These are phyloP conservation scores for Camponotus pennsylvanicus DNA, from an alignment of 1,140 invertebrate species.

Conservation along the genomic window DNA sequence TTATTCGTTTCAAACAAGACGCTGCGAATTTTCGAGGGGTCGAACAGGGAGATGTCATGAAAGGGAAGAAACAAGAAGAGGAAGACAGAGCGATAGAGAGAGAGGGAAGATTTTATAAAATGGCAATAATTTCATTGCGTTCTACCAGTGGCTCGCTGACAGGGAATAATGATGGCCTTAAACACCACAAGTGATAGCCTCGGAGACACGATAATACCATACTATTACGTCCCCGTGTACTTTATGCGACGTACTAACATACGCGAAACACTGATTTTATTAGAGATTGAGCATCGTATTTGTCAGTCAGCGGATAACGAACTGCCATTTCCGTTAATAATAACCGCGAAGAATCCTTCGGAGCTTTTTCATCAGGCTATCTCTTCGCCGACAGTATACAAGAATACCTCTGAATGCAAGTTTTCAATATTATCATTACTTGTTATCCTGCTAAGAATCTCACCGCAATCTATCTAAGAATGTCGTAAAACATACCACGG, in stretches of 20 bases:
- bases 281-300: slow-evolving; percentile 49
- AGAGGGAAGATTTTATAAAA: slow-evolving; percentile 62
- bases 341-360: not conserved
- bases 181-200: slow-evolving; percentile 74
- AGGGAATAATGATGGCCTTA: slow-evolving; percentile 73
- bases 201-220: slow-evolving; percentile 72
- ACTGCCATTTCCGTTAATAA: slow-evolving; percentile 58
- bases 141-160: slow-evolving; percentile 71
- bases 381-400: not conserved
- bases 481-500: slow-evolving; percentile 42
- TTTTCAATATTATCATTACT: slow-evolving; percentile 54
- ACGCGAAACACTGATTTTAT: slow-evolving; percentile 64
- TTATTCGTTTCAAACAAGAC: slow-evolving; percentile 82
- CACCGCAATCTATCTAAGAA: slow-evolving; percentile 2
- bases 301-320: slow-evolving; percentile 62
- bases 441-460: slow-evolving; percentile 21
- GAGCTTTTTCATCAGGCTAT: not conserved
- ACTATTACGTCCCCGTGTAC: slow-evolving; percentile 69
- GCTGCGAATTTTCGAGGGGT: slow-evolving; percentile 69
- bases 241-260: slow-evolving; percentile 70
- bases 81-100: not conserved
- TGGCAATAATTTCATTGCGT: slow-evolving; percentile 69
- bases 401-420: not conserved
- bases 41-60: slow-evolving; percentile 65
- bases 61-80: not conserved